Evolutionary conservation across 2,888 invertebrate species (phyloP).

Genomic region (Sericinus montela): DNA sequence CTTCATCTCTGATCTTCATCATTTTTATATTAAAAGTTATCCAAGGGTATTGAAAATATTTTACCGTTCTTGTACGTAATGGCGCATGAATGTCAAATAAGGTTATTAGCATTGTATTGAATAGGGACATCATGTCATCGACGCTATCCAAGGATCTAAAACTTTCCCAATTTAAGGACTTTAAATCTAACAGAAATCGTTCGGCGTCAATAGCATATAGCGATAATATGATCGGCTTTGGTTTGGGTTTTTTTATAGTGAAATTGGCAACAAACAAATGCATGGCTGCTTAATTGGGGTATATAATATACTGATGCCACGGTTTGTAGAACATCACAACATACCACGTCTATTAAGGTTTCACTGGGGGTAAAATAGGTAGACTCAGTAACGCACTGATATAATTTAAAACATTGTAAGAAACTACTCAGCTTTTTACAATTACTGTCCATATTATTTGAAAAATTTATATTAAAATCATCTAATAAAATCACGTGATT

Average conservation of each 20-base stretch:
- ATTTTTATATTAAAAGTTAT: neutral
- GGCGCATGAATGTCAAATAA: neutral
- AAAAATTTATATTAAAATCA: too few relatives aligned
- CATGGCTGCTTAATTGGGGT: neutral
- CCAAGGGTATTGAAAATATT: too few relatives aligned
- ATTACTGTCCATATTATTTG: neutral
- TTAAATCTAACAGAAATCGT: neutral
- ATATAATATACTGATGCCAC: neutral
- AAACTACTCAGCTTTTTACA: neutral
- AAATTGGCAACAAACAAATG: neutral
- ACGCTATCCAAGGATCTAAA: neutral
- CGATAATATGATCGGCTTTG: neutral
- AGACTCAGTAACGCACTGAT: neutral
- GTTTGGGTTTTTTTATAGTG: neutral
- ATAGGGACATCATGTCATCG: neutral
- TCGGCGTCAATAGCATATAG: neutral
- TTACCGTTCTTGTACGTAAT: neutral
- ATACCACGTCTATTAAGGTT: neutral
- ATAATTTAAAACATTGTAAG: neutral
- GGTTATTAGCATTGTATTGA: neutral
- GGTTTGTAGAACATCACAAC: neutral
- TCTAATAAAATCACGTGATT: too few relatives aligned
- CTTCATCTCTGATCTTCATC: neutral
- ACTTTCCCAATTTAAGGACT: neutral
- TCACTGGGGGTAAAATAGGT: neutral